Evolutionary conservation across 2,113 vertebrate species (phyloP).

Genomic region (Ailurus styani): DNA sequence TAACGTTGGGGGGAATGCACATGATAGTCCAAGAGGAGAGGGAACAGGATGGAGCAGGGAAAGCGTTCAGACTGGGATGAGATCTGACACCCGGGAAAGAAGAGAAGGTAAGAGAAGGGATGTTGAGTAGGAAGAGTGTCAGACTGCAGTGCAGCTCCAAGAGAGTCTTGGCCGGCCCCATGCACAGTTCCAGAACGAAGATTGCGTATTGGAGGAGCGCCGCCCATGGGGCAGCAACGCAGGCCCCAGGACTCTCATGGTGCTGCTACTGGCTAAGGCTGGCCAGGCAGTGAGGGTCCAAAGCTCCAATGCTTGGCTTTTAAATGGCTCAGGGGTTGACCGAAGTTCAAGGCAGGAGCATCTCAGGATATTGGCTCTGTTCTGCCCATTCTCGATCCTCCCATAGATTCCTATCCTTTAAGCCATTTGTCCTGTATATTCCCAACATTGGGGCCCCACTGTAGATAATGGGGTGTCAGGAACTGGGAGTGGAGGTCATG

Average conservation of each 20-base stretch:
- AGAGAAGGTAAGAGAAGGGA: neutral
- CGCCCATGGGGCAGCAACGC: fast-evolving
- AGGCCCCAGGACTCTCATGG: neutral
- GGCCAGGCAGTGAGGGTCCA: neutral
- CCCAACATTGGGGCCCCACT: neutral
- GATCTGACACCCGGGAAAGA: neutral
- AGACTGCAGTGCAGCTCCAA: neutral
- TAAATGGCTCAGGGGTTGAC: neutral
- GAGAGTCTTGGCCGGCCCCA: neutral
- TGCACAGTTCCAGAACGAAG: neutral
- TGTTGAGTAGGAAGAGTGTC: fast-evolving
- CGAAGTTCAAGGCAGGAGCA: neutral
- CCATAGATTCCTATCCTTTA: neutral
- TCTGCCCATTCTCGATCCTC: neutral
- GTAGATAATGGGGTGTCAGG: neutral
- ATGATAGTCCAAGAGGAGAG: neutral
- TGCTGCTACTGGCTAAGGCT: neutral
- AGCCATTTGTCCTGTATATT: neutral
- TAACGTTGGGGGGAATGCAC: fast-evolving
- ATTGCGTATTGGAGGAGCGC: fast-evolving
- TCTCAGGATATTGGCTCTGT: neutral
- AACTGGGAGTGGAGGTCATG: too few relatives aligned
- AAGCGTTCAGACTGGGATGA: neutral
- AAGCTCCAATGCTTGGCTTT: neutral
- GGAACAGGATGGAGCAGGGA: neutral